phyloP scores from a whole-genome alignment of 2,113 vertebrate genomes.

The Perca flavescens region DNA sequence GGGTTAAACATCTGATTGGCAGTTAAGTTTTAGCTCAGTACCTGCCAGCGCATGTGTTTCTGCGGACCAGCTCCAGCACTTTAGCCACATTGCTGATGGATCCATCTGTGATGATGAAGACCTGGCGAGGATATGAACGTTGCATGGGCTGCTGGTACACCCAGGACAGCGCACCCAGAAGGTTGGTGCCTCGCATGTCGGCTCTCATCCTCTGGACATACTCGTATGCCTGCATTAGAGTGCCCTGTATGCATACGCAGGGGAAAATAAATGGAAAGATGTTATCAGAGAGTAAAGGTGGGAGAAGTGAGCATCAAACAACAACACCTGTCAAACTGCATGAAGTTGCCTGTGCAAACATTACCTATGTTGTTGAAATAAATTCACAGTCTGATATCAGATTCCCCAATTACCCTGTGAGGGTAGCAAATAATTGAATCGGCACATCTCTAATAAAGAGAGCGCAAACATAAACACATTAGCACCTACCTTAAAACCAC shows the following conservation, averaged over 20 bases:
- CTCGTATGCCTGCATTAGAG: slow-evolving; percentile 84
- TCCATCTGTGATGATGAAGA: slow-evolving; percentile 89
- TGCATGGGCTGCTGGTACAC: slow-evolving; percentile 89
- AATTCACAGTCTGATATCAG: slow-evolving; percentile 60
- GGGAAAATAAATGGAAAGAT: slow-evolving; percentile 4
- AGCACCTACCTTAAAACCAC: slow-evolving; percentile 64
- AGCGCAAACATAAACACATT: slow-evolving; percentile 65
- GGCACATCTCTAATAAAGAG: slow-evolving; percentile 57
- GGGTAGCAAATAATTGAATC: slow-evolving; percentile 51
- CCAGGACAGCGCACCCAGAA: slow-evolving; percentile 90
- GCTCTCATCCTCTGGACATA: slow-evolving; percentile 85
- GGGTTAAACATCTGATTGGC: neutral
- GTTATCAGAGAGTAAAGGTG: slow-evolving; percentile 37
- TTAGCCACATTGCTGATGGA: slow-evolving; percentile 77
- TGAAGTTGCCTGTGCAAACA: slow-evolving; percentile 51
- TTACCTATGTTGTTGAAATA: slow-evolving; percentile 34
- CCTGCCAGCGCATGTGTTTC: slow-evolving; percentile 90
- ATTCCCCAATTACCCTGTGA: slow-evolving; percentile 46
- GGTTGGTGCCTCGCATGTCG: slow-evolving; percentile 79
- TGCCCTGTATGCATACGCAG: slow-evolving; percentile 81
- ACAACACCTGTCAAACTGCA: slow-evolving; percentile 28
- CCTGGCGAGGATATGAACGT: slow-evolving; percentile 91
- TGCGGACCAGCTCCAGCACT: slow-evolving; percentile 90
- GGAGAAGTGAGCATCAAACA: slow-evolving; percentile 12
- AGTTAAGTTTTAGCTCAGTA: slow-evolving; percentile 60